Conservation (phyloP, 1,140 invertebrate species). For the Daktulosphaira vitifoliae region DNA sequence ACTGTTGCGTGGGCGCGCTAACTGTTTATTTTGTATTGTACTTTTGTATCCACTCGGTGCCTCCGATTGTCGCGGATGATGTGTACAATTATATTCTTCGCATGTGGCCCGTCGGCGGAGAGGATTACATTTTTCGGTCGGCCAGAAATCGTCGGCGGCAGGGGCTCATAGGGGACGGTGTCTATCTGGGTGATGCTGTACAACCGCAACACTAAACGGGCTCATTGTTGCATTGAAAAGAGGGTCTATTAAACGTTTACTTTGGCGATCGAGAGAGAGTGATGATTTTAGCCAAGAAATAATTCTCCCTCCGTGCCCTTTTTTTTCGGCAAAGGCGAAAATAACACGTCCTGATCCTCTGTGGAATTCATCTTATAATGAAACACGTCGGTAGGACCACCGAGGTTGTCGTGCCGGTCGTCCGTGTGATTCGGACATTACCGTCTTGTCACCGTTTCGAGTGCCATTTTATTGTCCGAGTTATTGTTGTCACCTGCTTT, state of each 20-base stretch:
- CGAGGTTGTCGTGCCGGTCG: background rate
- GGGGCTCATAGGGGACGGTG: too few species aligned
- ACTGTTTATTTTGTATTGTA: background rate
- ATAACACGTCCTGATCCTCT: constrained; percentile 33
- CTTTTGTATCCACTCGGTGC: background rate
- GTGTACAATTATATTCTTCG: constrained; percentile 15
- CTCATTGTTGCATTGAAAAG: background rate
- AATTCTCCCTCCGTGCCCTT: background rate
- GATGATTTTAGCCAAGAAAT: constrained; percentile 23
- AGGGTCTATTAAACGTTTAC: constrained; percentile 28
- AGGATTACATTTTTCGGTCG: constrained; percentile 26
- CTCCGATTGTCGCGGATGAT: background rate
- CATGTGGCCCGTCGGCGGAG: constrained; percentile 16
- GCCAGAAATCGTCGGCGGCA: background rate
- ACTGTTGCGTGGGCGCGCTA: background rate
- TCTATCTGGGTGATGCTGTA: background rate
- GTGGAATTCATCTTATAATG: constrained; percentile 33
- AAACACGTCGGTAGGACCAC: constrained; percentile 14
- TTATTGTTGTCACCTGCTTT: constrained; percentile 26
- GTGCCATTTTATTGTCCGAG: constrained; percentile 5
- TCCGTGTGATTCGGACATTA: constrained; percentile 18
- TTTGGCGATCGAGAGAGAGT: background rate
- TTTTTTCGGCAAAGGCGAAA: background rate
- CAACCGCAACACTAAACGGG: constrained; percentile 26
- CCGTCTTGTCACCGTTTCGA: constrained; percentile 2